These are phyloP conservation scores for Leiothrix lutea DNA, from an alignment of 2,113 vertebrate genomes.

Conservation along the genomic window DNA sequence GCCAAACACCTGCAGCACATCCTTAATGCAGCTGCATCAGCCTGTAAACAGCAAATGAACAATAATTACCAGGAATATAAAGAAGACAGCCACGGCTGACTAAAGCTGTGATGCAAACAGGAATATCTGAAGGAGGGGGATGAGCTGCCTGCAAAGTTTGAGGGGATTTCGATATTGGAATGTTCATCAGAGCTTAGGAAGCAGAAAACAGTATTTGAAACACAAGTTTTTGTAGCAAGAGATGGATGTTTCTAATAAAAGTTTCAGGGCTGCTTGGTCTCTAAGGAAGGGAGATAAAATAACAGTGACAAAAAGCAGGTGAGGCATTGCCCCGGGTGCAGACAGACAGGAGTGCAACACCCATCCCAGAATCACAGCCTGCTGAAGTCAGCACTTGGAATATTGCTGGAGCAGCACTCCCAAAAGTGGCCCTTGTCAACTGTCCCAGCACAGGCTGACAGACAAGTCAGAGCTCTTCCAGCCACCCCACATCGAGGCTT, in stretches of 20 bases:
- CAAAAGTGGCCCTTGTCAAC: neutral
- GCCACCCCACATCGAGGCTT: neutral
- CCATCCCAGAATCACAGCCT: rapidly evolving
- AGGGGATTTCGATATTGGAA: neutral
- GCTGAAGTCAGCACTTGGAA: neutral
- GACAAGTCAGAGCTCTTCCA: neutral
- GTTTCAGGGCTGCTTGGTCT: neutral
- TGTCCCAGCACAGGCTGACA: neutral
- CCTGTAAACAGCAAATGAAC: neutral
- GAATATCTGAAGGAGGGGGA: neutral
- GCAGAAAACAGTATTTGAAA: neutral
- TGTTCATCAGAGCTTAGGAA: neutral
- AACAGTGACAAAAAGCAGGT: neutral
- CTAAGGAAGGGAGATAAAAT: neutral
- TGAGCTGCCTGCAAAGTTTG: neutral
- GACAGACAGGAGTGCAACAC: neutral
- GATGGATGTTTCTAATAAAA: neutral
- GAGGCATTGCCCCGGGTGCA: neutral
- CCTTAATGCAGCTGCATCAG: neutral
- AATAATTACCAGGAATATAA: neutral
- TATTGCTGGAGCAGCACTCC: neutral
- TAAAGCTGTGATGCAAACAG: neutral
- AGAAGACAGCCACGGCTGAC: neutral
- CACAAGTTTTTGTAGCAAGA: neutral
- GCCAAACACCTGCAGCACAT: neutral